A percentile compares a stretch with the other conserved stretches of the same genome.
These are phyloP conservation scores for Cavia porcellus DNA, from an alignment of 2,113 vertebrate genomes.

Conservation along the genomic window DNA sequence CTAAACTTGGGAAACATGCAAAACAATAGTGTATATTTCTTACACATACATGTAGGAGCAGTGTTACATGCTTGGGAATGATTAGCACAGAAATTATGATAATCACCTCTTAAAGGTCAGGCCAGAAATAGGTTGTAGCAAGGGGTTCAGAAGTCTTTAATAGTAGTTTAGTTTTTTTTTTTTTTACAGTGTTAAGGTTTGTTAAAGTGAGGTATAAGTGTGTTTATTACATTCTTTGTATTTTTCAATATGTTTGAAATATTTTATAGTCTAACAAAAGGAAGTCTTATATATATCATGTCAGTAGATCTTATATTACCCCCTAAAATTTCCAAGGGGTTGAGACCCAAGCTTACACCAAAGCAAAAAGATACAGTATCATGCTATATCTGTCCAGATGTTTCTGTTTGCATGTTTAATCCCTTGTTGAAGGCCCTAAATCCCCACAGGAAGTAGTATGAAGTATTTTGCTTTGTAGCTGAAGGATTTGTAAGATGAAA, in stretches of 20 bases:
- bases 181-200: background rate
- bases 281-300: background rate
- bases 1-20: conserved; percentile 33
- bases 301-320: conserved; percentile 40
- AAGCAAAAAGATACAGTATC: conserved; percentile 5
- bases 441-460: conserved; percentile 3
- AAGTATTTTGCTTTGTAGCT: conserved; percentile 68
- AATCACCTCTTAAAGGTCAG: background rate
- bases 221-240: conserved; percentile 19
- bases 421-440: conserved; percentile 25
- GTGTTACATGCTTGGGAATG: background rate
- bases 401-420: conserved; percentile 64
- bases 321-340: conserved; percentile 42
- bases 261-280: conserved; percentile 30
- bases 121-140: background rate
- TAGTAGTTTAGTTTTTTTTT: conserved; percentile 17
- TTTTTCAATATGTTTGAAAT: conserved; percentile 41
- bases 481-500: conserved; percentile 71
- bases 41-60: background rate
- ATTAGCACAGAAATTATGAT: background rate
- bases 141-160: background rate
- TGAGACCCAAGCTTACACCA: background rate
- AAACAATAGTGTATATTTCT: background rate
- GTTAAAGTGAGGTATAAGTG: conserved; percentile 29
- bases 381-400: conserved; percentile 62